phyloP scores from a whole-genome alignment of 1,140 invertebrate genomes.

The Atta cephalotes region DNA sequence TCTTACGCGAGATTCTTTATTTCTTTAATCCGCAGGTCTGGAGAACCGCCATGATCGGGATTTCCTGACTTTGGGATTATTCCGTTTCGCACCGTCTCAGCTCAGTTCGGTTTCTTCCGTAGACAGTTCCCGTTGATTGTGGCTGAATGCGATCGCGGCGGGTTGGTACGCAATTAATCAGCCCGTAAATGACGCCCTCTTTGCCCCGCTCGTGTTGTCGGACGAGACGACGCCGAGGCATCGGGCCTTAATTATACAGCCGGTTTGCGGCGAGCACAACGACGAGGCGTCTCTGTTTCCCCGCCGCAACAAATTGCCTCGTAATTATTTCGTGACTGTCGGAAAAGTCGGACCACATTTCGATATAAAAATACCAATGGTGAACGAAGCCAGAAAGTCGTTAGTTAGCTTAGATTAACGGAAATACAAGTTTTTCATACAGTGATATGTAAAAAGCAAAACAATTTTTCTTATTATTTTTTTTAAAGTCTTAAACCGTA shows the following conservation, averaged over 20 bases:
- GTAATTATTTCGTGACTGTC: conserved; percentile 79
- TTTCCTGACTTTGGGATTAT: not conserved
- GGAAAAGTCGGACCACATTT: conserved; percentile 72
- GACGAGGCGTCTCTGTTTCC: conserved; percentile 65
- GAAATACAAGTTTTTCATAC: not conserved
- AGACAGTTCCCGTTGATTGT: conserved; percentile 34
- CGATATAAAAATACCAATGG: conserved; percentile 1
- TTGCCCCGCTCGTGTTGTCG: conserved; percentile 38
- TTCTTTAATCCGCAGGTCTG: not conserved
- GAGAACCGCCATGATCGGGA: not conserved
- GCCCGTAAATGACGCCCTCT: conserved; percentile 40
- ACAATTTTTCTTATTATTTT: not conserved
- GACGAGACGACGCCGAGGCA: conserved; percentile 51
- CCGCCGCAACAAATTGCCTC: conserved; percentile 77
- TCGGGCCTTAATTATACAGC: conserved; percentile 81
- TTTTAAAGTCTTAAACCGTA: too few relatives aligned
- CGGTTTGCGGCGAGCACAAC: conserved; percentile 74
- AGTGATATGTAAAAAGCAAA: too few relatives aligned
- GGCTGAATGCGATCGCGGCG: conserved; percentile 28
- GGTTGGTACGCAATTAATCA: conserved; percentile 50
- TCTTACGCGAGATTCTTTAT: not conserved
- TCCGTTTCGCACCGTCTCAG: not conserved
- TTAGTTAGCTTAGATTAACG: not conserved
- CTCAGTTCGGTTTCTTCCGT: conserved; percentile 6
- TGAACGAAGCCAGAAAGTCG: not conserved